Percentiles rank a stretch among this genome's conserved stretches.
These are phyloP conservation scores for Neoitamus cyanurus DNA, from an alignment of 2,888 invertebrate genomes.

Conservation along the genomic window DNA sequence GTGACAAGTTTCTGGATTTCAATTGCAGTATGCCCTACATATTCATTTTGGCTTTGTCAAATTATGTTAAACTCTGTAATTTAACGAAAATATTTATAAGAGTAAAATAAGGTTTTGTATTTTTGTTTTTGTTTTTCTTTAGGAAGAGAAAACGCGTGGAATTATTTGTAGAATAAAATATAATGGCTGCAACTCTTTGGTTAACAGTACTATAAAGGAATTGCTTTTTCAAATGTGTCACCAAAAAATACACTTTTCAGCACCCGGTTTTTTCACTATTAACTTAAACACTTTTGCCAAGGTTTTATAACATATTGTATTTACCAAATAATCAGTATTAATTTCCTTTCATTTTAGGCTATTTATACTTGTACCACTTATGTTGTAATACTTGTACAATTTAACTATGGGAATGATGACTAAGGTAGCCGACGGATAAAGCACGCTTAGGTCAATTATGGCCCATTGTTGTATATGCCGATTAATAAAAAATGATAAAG, in stretches of 20 bases:
- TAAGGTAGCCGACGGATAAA: too few species aligned
- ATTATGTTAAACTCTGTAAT: neutral
- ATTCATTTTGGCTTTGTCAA: neutral
- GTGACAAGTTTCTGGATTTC: neutral
- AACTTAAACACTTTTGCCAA: neutral
- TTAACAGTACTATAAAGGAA: neutral
- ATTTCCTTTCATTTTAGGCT: neutral
- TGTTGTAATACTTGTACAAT: too few species aligned
- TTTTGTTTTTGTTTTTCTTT: neutral
- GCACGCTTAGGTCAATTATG: too few species aligned
- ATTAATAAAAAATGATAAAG: too few species aligned
- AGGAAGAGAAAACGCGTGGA: neutral
- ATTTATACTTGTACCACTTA: neutral
- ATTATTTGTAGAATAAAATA: neutral
- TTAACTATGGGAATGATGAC: too few species aligned
- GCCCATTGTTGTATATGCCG: too few species aligned
- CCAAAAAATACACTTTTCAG: neutral
- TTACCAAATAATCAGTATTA: neutral
- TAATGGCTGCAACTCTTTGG: neutral
- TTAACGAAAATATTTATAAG: neutral
- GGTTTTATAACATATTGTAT: neutral
- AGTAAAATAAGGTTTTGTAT: neutral
- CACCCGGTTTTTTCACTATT: neutral
- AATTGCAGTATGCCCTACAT: neutral
- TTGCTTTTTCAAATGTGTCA: neutral